Base-by-base conservation (phyloP, 2,888 invertebrate species). In the Chloroclystis v-ata region DNA sequence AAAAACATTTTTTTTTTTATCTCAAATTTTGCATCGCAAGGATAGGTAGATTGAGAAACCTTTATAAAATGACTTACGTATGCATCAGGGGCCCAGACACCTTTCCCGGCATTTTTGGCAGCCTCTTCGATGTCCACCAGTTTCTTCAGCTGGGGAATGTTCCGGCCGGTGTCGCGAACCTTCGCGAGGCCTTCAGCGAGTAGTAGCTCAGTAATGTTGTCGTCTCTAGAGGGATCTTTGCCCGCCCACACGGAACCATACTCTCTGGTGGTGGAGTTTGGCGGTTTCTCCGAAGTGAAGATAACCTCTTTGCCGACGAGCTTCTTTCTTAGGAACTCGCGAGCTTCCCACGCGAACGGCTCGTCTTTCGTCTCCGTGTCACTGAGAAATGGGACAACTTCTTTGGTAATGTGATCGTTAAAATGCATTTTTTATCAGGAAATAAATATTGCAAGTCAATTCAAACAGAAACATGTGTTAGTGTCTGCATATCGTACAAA, bases 291-390 rank as follows among this genome's bases (percentile, higher is more conserved):
- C 42, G 90, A 90, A 28, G 92, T 93, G 72, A 97, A 98, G 10
- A 91, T 90, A 0, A 99, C 95, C 65, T 96, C 94, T 75, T 96
- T 94, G 1, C 97, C 97, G 65, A 99, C 92, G 26, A 99, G 82
- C 77, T 96, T 96, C 72, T 96, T 96, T 28, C 99, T 91, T 38
- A 99, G 88, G 72, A 93, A 98, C 83, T 99, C 99, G 44, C 99
- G 92, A 1, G 98, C 96, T 73, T 99, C 98, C 98, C 98, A 99
- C 0, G 98, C 98, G 89, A 90, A 99, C 1, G 98, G 96, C 82
- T 99, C 96, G 75, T 97, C 97, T 75, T 92, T 94, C 8, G 91
- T 91, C 67, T 94, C 94, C 33, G 90, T 90, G 30, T 91, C 89
- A 75, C 90, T 91, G 75, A 39, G 63, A 2, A 20, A 20, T 4